Conservation (phyloP, 1,140 invertebrate species). For the Polypedilum pembai region DNA sequence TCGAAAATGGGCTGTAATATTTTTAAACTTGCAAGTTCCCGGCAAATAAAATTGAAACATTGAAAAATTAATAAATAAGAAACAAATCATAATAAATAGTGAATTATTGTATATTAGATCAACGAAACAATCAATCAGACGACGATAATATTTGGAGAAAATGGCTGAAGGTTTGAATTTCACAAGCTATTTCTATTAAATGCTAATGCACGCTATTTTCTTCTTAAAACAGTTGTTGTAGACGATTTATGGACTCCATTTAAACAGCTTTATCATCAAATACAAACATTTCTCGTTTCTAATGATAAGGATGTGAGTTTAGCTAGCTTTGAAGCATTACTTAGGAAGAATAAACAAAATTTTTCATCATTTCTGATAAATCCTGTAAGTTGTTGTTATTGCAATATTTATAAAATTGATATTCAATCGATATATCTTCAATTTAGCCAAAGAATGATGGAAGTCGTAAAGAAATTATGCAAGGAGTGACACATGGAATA, state of each 20-base stretch:
- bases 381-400: slow-evolving; percentile 61
- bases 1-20: too few relatives aligned
- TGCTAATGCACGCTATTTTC: not conserved
- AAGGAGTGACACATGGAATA: slow-evolving; percentile 72
- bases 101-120: not conserved
- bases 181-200: not conserved
- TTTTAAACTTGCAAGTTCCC: too few relatives aligned
- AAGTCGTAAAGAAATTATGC: slow-evolving; percentile 69
- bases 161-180: slow-evolving; percentile 7
- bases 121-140: not conserved
- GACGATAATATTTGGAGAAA: not conserved
- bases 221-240: slow-evolving; percentile 32
- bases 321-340: slow-evolving; percentile 67
- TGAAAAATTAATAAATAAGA: too few relatives aligned
- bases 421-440: slow-evolving; percentile 30
- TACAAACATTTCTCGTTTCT: slow-evolving; percentile 62
- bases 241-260: slow-evolving; percentile 83
- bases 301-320: slow-evolving; percentile 55
- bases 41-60: too few relatives aligned
- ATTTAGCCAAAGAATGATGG: slow-evolving; percentile 67
- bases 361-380: slow-evolving; percentile 82
- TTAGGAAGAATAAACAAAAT: slow-evolving; percentile 76
- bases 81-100: too few relatives aligned
- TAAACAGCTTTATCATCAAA: slow-evolving; percentile 66
- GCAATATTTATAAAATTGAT: slow-evolving; percentile 27